Conservation (phyloP, 2,888 invertebrate species). For the Blastobasis lacticolella region DNA sequence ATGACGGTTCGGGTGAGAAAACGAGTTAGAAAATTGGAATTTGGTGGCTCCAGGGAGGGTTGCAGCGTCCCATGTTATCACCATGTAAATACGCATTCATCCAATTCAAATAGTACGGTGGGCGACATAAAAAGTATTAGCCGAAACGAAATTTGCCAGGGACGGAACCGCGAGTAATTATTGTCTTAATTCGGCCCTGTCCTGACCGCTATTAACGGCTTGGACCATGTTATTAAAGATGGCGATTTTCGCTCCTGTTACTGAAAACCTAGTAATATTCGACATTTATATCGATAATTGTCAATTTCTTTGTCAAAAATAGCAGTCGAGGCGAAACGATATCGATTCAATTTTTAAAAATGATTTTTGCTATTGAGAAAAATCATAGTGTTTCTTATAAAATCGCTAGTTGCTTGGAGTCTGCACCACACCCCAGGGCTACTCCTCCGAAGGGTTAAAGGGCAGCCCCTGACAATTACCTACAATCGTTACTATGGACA, state of each 20-base stretch:
- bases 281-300: too few relatives aligned
- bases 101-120: constrained; percentile 31
- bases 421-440: constrained; percentile 25
- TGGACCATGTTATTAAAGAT: constrained; percentile 3
- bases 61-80: constrained; percentile 14
- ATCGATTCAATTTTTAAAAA: too few relatives aligned
- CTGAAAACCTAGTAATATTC: too few relatives aligned
- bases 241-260: too few relatives aligned
- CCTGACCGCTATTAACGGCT: constrained; percentile 56
- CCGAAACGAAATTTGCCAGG: constrained; percentile 50
- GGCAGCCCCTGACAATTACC: constrained; percentile 63
- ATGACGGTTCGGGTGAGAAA: too few relatives aligned
- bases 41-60: too few relatives aligned
- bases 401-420: not conserved
- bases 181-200: constrained; percentile 67
- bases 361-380: not conserved
- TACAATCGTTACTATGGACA: constrained; percentile 69
- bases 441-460: constrained; percentile 61
- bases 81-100: constrained; percentile 28
- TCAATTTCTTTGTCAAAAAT: too few relatives aligned
- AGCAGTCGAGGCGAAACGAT: too few relatives aligned
- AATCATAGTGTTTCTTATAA: not conserved
- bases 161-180: constrained; percentile 56
- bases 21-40: too few relatives aligned
- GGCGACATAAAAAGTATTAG: constrained; percentile 60